Base-by-base conservation (phyloP, 2,888 invertebrate genomes). In the Aplocera efformata region DNA sequence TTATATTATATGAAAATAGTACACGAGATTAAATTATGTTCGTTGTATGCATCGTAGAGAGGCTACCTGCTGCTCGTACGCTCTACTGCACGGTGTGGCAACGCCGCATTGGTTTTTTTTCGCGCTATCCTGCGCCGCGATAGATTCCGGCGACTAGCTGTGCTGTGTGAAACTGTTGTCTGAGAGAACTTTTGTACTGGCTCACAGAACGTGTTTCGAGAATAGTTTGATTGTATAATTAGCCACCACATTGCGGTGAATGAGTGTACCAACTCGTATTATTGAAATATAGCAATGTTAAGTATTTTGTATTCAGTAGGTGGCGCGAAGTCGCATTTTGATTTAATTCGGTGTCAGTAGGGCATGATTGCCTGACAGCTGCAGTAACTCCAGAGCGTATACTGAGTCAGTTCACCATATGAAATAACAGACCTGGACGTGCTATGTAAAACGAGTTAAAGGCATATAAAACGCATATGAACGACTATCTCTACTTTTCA, bases 71-170 rank as follows among this genome's bases (percentile, higher is more conserved):
- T 77, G 77, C 71, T 72, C 72, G 76, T 77, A 74, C 74, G 78
- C 72, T 78, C 75, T 72, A 72, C 58, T 72, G 85, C 79, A 80
- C 86, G 79, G 76, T 73, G 74, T 73, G 86, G 86, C 86, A 88
- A 88, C 86, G 83, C 69, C 83, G 86, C 86, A 69, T 72, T 73
- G 60, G 70, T 71, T 76, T 77, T 77, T 80, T 78, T 82, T 81
- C 74, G 81, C 78, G 75, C 74, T 80, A 77, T 79, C 76, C 78
- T 76, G 67, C 72, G 71, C 37, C 41, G 27, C 43, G 49, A 71
- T 76, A 66, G 74, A 78, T 67, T 71, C 49, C 13, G 46, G 27
- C 39, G 42, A 33, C 34, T 67, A 61, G 67, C 68, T 70, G 67
- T 71, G 70, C 13, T 17, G 13, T 17, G 13, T 73, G 67, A 70